Evolutionary conservation across 2,797 vertebrate species (phyloP), one percentile per base, ranked within the genome.

Genomic region (Onychomys torridus): DNA sequence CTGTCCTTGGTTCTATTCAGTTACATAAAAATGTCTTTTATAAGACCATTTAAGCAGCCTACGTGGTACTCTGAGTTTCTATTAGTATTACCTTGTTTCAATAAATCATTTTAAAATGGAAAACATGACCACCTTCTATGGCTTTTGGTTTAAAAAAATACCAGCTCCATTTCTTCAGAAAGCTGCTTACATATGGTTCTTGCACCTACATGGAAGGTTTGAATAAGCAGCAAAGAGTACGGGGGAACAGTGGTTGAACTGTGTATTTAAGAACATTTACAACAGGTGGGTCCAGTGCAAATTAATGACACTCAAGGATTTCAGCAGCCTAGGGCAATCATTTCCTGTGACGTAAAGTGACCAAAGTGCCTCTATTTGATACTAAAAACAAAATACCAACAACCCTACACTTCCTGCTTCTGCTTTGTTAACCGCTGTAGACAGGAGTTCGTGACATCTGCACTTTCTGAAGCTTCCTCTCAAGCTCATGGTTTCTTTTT

Each of bases 231-330:
- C 97, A 95, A 94, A 82, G 29, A 83, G 49, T 29, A 52, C 9
- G 6, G 40, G 37, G 46, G 11, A 83, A 94, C 95, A 92, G 97
- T 49, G 96, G 95, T 95, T 95, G 97, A 98, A 98, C 98, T 63
- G 93, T 73, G 0, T 95, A 76, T 55, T 92, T 79, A 93, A 90
- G 79, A 73, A 27, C 87, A 97, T 97, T 97, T 96, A 89, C 40
- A 95, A 88, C 40, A 95, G 91, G 96, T 0, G 3, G 91, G 82
- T 97, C 96, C 98, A 98, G 98, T 98, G 98, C 98, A 98, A 98
- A 98, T 97, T 88, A 94, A 97, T 0, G 14, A 95, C 97, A 97
- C 95, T 21, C 57, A 79, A 93, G 82, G 59, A 97, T 87, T 93
- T 93, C 82, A 93, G 97, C 97, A 94, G 97, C 32, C 85, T 25